A percentile compares a stretch with the other conserved stretches of the same genome.
These are phyloP conservation scores for Orgyia antiqua DNA, from an alignment of 2,888 invertebrate genomes.

Conservation along the genomic window DNA sequence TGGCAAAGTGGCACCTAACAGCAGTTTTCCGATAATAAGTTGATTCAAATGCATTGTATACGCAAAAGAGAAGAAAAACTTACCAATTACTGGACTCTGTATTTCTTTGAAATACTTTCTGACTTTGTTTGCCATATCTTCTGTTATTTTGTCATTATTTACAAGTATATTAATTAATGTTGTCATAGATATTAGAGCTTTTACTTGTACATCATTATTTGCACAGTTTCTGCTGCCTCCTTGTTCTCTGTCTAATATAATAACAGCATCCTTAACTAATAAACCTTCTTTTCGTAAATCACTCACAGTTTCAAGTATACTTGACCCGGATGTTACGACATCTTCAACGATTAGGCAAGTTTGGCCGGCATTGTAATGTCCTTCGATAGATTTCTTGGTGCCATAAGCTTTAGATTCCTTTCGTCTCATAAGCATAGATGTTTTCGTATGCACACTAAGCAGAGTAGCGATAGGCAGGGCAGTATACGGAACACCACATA, in stretches of 20 bases:
- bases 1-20: too few species aligned
- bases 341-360: conserved; percentile 95
- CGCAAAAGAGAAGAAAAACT: too few species aligned
- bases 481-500: conserved; percentile 98
- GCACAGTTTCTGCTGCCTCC: conserved; percentile 88
- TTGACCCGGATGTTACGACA: conserved; percentile 94
- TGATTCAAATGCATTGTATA: too few species aligned
- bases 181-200: conserved; percentile 83
- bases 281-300: conserved; percentile 83
- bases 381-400: conserved; percentile 96
- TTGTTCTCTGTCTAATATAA: conserved; percentile 94
- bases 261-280: conserved; percentile 86
- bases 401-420: conserved; percentile 98
- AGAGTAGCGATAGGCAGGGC: conserved; percentile 96
- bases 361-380: conserved; percentile 86
- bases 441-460: conserved; percentile 82
- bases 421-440: conserved; percentile 93
- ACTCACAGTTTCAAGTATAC: conserved; percentile 92
- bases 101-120: conserved; percentile 80
- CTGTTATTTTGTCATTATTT: conserved; percentile 80
- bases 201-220: conserved; percentile 83
- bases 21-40: too few species aligned
- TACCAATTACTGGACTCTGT: conserved; percentile 74
- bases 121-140: conserved; percentile 72
- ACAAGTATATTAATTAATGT: conserved; percentile 80